phyloP scores from a whole-genome alignment of 2,113 vertebrate species.

The Amazona guildingii region DNA sequence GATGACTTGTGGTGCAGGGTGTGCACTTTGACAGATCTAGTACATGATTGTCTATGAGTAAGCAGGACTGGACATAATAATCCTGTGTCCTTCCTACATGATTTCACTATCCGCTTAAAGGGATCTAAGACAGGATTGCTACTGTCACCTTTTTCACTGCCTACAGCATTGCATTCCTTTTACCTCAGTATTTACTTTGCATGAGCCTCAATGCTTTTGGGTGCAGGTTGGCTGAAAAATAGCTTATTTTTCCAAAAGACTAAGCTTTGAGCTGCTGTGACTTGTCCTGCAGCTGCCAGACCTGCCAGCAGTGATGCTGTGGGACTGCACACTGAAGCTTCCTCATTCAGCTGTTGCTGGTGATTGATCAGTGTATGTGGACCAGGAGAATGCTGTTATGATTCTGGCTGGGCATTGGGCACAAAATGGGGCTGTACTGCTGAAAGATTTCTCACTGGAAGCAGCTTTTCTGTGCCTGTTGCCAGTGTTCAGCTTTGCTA shows the following conservation, averaged over 20 bases:
- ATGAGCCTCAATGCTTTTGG: neutral
- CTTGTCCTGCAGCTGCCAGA: neutral
- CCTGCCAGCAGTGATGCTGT: accelerated
- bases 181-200: neutral
- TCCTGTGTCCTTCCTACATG: neutral
- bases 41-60: neutral
- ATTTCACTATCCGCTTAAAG: neutral
- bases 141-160: neutral
- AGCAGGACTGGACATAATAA: neutral
- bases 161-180: neutral
- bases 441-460: neutral
- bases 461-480: neutral
- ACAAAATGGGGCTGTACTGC: neutral
- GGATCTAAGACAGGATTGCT: neutral
- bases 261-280: neutral
- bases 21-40: neutral
- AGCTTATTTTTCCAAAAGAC: neutral
- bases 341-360: accelerated
- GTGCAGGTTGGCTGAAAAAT: neutral
- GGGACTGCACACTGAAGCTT: neutral
- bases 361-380: neutral
- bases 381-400: neutral
- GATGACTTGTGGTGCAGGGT: neutral
- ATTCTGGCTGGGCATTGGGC: neutral
- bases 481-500: neutral